Evolutionary conservation across 1,140 invertebrate genomes (phyloP).

Genomic region (Heliconius hewitsoni): DNA sequence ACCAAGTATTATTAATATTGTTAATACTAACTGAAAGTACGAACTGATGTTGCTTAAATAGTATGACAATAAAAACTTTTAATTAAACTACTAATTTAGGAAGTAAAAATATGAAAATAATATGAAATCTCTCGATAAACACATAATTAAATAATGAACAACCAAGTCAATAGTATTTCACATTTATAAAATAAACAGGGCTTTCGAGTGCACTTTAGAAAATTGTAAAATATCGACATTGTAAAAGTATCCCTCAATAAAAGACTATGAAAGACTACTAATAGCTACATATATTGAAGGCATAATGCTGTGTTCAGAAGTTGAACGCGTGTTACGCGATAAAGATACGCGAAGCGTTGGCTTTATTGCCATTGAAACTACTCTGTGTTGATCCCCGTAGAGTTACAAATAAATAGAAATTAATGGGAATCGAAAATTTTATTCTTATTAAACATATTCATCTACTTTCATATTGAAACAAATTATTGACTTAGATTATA

Average conservation of each 20-base stretch:
- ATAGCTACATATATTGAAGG: not conserved
- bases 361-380: constrained; percentile 22
- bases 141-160: not conserved
- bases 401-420: constrained; percentile 23
- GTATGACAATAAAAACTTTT: too few species aligned
- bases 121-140: not conserved
- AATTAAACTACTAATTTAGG: not conserved
- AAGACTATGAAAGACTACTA: not conserved
- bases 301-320: constrained; percentile 21
- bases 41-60: not conserved
- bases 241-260: constrained; percentile 1
- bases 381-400: constrained; percentile 18
- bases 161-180: not conserved
- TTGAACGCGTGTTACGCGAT: constrained; percentile 15
- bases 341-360: constrained; percentile 21
- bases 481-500: not conserved
- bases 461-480: too few species aligned
- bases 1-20: not conserved
- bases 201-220: not conserved
- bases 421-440: not conserved
- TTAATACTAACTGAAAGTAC: not conserved
- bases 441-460: not conserved
- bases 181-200: not conserved
- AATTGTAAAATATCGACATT: constrained; percentile 11
- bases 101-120: not conserved